Percentiles rank a stretch among this genome's conserved stretches.
These are phyloP conservation scores for Chaitophorus viminalis DNA, from an alignment of 2,888 invertebrate species.

Conservation along the genomic window DNA sequence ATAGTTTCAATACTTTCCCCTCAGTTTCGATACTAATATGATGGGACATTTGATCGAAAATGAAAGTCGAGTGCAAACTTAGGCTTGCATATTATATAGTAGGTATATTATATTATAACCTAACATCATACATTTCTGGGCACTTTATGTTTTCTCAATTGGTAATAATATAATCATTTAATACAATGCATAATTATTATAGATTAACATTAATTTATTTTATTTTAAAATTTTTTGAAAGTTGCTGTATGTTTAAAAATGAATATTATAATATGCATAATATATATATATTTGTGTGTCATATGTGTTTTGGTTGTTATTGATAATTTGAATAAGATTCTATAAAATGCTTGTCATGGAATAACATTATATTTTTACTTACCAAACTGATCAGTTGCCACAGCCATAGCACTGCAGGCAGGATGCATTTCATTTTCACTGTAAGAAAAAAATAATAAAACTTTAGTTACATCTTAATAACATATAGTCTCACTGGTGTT, in stretches of 20 bases:
- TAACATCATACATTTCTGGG: neutral
- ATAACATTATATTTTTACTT: slow-evolving; percentile 11
- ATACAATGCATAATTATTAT: too few species aligned
- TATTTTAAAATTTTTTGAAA: neutral
- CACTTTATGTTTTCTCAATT: neutral
- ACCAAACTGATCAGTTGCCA: slow-evolving; percentile 54
- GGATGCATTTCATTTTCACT: slow-evolving; percentile 60
- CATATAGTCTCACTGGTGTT: neutral
- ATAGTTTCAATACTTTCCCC: slow-evolving; percentile 50
- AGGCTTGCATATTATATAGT: neutral
- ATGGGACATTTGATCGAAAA: slow-evolving; percentile 28
- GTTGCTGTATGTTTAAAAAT: neutral
- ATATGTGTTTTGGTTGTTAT: too few species aligned
- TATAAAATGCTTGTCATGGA: neutral
- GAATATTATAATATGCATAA: too few species aligned
- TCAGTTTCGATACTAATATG: slow-evolving; percentile 1
- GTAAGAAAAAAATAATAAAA: slow-evolving; percentile 39
- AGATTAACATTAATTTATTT: neutral
- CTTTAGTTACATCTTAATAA: slow-evolving; percentile 2
- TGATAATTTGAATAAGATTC: neutral
- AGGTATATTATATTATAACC: too few species aligned
- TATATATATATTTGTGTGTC: neutral
- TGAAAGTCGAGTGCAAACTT: slow-evolving; percentile 20
- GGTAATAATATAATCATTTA: too few species aligned
- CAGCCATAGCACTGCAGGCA: slow-evolving; percentile 56